These are phyloP conservation scores for Pseudochromis fuscus DNA, from an alignment of 2,797 vertebrate species.

Conservation along the genomic window DNA sequence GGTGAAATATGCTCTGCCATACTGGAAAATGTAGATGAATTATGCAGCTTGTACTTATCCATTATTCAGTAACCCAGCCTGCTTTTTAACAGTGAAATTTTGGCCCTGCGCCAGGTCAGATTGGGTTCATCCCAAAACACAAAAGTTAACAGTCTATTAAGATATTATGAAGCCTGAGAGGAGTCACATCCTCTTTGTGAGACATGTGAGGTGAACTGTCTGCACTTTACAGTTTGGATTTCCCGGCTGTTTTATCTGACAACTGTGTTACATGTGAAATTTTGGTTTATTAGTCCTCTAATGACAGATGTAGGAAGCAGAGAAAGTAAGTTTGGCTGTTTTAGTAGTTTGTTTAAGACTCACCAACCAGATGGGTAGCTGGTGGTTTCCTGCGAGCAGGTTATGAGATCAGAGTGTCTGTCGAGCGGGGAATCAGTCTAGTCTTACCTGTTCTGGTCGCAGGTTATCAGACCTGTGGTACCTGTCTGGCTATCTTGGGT, in stretches of 20 bases:
- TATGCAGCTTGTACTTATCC: slow-evolving; percentile 77
- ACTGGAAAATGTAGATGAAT: slow-evolving; percentile 81
- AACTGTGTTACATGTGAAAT: slow-evolving; percentile 6
- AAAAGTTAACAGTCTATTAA: slow-evolving; percentile 18
- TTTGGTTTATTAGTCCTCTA: slow-evolving; percentile 6
- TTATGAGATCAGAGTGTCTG: slow-evolving; percentile 49
- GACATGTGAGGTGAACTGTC: slow-evolving; percentile 14
- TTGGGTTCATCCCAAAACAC: slow-evolving; percentile 32
- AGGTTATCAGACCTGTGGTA: slow-evolving; percentile 52
- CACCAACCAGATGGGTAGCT: slow-evolving; percentile 39
- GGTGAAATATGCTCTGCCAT: slow-evolving; percentile 80
- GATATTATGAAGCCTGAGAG: slow-evolving; percentile 6
- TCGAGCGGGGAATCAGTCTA: slow-evolving; percentile 39
- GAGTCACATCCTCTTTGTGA: not conserved
- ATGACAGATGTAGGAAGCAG: not conserved
- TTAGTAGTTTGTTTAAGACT: slow-evolving; percentile 28
- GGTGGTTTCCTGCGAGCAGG: slow-evolving; percentile 17
- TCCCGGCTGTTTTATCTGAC: not conserved
- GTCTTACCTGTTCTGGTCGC: slow-evolving; percentile 56
- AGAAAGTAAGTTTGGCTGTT: not conserved
- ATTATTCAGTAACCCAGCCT: slow-evolving; percentile 81
- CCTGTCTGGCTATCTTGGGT: slow-evolving; percentile 23
- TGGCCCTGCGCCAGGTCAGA: slow-evolving; percentile 57
- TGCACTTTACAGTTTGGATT: not conserved
- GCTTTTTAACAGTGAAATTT: slow-evolving; percentile 74